Percentiles rank a stretch among this genome's conserved stretches.
Evolutionary conservation across 1,140 invertebrate species (phyloP).

Genomic region (Solen grandis): DNA sequence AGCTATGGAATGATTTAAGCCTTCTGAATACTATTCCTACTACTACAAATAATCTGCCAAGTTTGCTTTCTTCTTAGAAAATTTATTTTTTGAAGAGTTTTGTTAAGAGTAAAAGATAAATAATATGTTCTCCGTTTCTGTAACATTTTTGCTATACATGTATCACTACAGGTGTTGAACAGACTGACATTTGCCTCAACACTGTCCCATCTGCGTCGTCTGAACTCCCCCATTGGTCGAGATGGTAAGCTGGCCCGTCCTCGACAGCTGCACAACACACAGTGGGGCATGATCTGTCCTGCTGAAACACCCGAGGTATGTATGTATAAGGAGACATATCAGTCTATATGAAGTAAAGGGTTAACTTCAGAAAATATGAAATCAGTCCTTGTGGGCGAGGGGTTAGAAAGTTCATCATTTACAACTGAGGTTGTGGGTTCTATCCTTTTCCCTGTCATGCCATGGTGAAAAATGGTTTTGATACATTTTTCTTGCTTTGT

Average conservation of each 20-base stretch:
- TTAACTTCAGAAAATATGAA: no score
- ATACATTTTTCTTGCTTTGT: no score
- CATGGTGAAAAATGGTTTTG: no score
- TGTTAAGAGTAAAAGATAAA: neutral
- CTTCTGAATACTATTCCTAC: neutral
- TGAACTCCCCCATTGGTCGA: slow-evolving; percentile 98
- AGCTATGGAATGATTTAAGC: no score
- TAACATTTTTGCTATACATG: neutral
- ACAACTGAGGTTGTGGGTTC: no score
- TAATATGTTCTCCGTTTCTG: slow-evolving; percentile 14
- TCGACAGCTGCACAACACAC: slow-evolving; percentile 97
- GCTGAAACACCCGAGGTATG: slow-evolving; percentile 97
- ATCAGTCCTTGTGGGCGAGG: no score
- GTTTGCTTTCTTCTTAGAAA: neutral
- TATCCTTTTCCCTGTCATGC: no score
- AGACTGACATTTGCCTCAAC: slow-evolving; percentile 98
- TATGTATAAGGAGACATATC: no score
- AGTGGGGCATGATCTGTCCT: slow-evolving; percentile 99
- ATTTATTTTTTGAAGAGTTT: neutral
- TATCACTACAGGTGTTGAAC: slow-evolving; percentile 80
- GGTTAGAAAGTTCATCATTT: no score
- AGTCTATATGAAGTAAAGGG: no score
- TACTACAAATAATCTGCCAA: neutral
- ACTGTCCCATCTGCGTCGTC: slow-evolving; percentile 96
- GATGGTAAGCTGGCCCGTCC: slow-evolving; percentile 99